phyloP scores from a whole-genome alignment of 92 coral and sea anemone genomes.

The Phenganax marumi region DNA sequence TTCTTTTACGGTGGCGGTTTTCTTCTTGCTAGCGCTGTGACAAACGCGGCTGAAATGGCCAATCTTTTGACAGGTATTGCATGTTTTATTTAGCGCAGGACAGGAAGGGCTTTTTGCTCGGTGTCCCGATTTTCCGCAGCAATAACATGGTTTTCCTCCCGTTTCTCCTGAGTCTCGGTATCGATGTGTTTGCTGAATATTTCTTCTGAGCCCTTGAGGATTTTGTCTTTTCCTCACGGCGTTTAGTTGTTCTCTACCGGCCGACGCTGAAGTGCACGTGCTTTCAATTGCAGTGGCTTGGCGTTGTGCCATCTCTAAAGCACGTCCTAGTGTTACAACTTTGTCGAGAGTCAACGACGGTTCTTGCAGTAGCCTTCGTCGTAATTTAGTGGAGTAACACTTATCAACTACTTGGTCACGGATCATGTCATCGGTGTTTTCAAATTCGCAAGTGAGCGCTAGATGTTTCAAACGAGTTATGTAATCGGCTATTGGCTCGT shows the following conservation, averaged over 20 bases:
- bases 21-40: neutral
- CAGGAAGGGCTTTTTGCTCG: constrained; percentile 56
- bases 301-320: constrained; percentile 7
- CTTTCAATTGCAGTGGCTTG: constrained; percentile 27
- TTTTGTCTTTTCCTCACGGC: no score
- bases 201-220: no score
- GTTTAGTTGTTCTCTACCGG: neutral
- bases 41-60: constrained; percentile 41
- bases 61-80: constrained; percentile 51
- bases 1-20: no score
- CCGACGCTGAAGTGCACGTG: neutral
- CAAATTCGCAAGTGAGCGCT: constrained; percentile 23
- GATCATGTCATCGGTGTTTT: constrained; percentile 44
- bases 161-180: neutral
- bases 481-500: neutral
- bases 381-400: constrained; percentile 49
- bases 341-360: constrained; percentile 41
- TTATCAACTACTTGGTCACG: constrained; percentile 57
- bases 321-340: neutral
- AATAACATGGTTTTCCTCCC: constrained; percentile 34
- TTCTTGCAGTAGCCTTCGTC: constrained; percentile 45
- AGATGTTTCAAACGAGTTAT: constrained; percentile 7
- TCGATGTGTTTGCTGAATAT: neutral
- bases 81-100: constrained; percentile 39
- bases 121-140: constrained; percentile 57